These are phyloP conservation scores for Phyllostomus hastatus DNA, from an alignment of 2,113 vertebrate species.

Conservation along the genomic window DNA sequence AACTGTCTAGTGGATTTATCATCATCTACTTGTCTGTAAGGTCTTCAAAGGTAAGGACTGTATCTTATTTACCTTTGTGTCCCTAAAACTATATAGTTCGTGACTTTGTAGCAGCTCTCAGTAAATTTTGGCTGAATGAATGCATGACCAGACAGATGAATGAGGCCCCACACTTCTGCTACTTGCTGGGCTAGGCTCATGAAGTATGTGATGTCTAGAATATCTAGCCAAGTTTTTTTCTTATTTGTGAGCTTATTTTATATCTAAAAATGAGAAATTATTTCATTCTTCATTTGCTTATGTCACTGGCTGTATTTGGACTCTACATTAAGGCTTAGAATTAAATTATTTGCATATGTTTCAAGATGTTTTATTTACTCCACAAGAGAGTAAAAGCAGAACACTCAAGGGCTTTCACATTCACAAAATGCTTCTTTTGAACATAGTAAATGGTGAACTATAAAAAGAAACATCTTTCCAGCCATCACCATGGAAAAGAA, in stretches of 20 bases:
- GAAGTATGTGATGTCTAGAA: neutral
- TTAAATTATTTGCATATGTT: conserved; percentile 33
- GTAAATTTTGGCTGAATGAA: neutral
- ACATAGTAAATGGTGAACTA: neutral
- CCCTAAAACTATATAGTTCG: neutral
- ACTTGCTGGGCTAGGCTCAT: neutral
- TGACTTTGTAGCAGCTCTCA: neutral
- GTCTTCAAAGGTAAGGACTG: neutral
- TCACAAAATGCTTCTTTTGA: conserved; percentile 22
- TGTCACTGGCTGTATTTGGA: neutral
- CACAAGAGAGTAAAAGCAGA: neutral
- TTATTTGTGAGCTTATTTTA: neutral
- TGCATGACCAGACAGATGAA: neutral
- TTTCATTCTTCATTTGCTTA: conserved; percentile 16
- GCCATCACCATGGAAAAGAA: neutral
- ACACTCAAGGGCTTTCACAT: neutral
- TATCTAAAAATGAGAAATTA: neutral
- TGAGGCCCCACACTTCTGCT: neutral
- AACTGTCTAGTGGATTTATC: neutral
- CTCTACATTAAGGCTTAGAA: neutral
- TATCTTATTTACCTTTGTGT: neutral
- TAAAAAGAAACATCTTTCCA: conserved; percentile 12
- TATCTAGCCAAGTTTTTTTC: neutral
- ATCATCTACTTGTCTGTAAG: neutral
- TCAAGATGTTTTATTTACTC: neutral